A percentile compares a stretch with the other conserved stretches of the same genome.
Conservation (phyloP, 2,113 vertebrate species). For the Sapajus apella region DNA sequence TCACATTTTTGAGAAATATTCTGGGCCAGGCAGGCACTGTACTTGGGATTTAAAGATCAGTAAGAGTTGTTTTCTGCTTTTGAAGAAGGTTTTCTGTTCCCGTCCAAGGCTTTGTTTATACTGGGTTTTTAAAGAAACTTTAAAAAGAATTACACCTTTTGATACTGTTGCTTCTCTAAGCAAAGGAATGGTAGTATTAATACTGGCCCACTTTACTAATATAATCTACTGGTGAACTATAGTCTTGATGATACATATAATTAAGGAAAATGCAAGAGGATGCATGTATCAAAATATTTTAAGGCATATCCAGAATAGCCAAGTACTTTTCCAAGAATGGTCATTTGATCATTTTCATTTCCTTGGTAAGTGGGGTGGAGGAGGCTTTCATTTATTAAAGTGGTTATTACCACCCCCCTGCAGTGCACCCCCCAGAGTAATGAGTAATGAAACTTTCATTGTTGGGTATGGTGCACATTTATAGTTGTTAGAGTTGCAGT, state of each 20-base stretch:
- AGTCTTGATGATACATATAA: neutral
- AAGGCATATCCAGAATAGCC: neutral
- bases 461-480: neutral
- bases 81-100: constrained; percentile 30
- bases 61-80: neutral
- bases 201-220: neutral
- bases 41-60: neutral
- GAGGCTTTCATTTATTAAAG: constrained; percentile 34
- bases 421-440: too few species aligned
- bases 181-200: neutral
- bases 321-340: neutral
- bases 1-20: constrained; percentile 34
- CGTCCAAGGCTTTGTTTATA: neutral
- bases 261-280: neutral
- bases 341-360: constrained; percentile 55
- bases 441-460: neutral
- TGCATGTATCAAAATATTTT: neutral
- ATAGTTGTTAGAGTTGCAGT: constrained; percentile 22
- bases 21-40: neutral
- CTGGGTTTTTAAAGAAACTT: neutral
- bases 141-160: neutral
- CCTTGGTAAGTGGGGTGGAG: neutral
- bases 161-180: constrained; percentile 13
- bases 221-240: neutral
- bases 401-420: neutral